Conservation (phyloP, 2,888 invertebrate genomes). For the Agonopterix arenella region DNA sequence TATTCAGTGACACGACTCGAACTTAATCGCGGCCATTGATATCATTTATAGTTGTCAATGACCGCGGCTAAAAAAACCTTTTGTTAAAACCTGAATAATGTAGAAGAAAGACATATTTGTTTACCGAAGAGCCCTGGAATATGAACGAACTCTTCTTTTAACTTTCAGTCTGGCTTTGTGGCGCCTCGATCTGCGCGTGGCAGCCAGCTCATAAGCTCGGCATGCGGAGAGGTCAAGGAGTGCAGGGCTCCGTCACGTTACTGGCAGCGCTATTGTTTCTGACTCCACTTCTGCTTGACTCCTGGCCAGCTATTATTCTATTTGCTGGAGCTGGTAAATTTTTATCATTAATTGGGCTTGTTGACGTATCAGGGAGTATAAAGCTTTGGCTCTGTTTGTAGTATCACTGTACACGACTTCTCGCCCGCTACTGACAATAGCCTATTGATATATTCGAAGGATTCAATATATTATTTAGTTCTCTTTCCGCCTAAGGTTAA, state of each 20-base stretch:
- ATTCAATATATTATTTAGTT: too few relatives aligned
- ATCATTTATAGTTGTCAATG: too few relatives aligned
- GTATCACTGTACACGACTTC: too few relatives aligned
- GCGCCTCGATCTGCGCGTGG: slow-evolving; percentile 68
- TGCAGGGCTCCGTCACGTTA: slow-evolving; percentile 61
- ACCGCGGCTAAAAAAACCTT: not conserved
- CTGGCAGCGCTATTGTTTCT: slow-evolving; percentile 69
- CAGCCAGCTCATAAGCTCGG: slow-evolving; percentile 71
- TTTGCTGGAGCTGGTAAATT: slow-evolving; percentile 77
- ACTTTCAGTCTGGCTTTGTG: slow-evolving; percentile 67
- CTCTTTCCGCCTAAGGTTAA: not conserved
- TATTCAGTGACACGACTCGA: too few relatives aligned
- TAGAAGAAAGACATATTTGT: too few relatives aligned
- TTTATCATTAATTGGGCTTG: not conserved
- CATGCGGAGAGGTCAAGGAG: slow-evolving; percentile 41
- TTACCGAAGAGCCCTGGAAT: too few relatives aligned
- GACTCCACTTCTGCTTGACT: slow-evolving; percentile 74
- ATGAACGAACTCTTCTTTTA: not conserved
- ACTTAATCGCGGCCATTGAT: too few relatives aligned
- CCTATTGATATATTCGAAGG: too few relatives aligned
- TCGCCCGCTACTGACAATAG: too few relatives aligned
- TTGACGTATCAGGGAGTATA: not conserved
- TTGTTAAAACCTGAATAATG: not conserved
- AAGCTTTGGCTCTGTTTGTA: too few relatives aligned
- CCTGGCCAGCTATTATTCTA: slow-evolving; percentile 78